Evolutionary conservation across 2,888 invertebrate species (phyloP).

Genomic region (Metellina segmentata): DNA sequence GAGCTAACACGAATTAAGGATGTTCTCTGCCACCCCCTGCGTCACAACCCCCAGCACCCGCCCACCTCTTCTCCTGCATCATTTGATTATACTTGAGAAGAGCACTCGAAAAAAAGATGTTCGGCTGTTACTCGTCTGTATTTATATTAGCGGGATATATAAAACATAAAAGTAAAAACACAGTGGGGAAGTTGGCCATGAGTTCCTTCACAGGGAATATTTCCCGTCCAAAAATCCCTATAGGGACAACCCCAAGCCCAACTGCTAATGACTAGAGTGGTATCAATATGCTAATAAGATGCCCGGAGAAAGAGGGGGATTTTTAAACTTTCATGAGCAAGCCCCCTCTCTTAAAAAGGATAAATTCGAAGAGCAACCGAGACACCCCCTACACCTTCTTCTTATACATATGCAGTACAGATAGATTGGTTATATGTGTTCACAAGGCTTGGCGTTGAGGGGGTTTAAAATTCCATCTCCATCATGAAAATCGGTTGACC

Average conservation of each 20-base stretch:
- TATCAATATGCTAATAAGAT: slow-evolving; percentile 76
- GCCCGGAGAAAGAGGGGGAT: slow-evolving; percentile 53
- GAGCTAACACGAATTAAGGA: slow-evolving; percentile 66
- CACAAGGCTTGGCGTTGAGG: slow-evolving; percentile 23
- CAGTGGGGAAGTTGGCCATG: not conserved
- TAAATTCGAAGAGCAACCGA: slow-evolving; percentile 46
- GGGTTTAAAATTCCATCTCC: slow-evolving; percentile 75
- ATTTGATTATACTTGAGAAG: slow-evolving; percentile 72
- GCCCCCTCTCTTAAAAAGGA: slow-evolving; percentile 54
- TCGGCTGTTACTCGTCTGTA: slow-evolving; percentile 49
- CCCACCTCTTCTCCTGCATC: slow-evolving; percentile 5
- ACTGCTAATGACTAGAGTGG: slow-evolving; percentile 71
- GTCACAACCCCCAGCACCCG: not conserved
- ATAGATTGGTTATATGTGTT: slow-evolving; percentile 52
- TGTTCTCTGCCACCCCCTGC: not conserved
- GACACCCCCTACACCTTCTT: not conserved
- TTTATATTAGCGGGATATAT: slow-evolving; percentile 49
- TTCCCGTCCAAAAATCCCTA: slow-evolving; percentile 29
- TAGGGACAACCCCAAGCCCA: slow-evolving; percentile 19
- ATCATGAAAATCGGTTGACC: slow-evolving; percentile 72
- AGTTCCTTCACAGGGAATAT: not conserved
- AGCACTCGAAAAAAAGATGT: not conserved
- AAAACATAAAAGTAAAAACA: slow-evolving; percentile 31
- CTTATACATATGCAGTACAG: slow-evolving; percentile 46
- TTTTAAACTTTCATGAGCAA: slow-evolving; percentile 74